Evolutionary conservation across 2,888 invertebrate species (phyloP).

Genomic region (Bursaphelenchus okinawaensis): DNA sequence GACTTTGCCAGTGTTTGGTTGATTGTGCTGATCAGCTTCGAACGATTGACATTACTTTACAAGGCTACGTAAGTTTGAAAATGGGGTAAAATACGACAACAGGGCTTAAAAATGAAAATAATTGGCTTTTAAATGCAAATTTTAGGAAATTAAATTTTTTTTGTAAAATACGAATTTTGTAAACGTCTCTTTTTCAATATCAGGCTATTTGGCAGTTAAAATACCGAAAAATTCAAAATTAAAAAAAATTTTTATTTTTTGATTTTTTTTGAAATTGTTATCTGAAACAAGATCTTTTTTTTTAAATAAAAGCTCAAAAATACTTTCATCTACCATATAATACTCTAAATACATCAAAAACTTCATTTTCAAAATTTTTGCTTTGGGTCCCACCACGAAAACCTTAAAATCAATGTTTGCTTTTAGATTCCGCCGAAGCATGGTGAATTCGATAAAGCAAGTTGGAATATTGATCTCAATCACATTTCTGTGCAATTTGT

Average conservation of each 20-base stretch:
- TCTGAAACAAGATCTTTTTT: neutral
- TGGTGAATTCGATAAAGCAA: slow-evolving; percentile 40
- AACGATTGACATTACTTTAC: slow-evolving; percentile 44
- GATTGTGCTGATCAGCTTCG: slow-evolving; percentile 49
- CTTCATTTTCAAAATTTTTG: neutral
- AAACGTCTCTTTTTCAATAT: too few species aligned
- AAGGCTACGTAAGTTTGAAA: slow-evolving; percentile 27
- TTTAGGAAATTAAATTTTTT: too few species aligned
- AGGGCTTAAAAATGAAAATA: too few species aligned
- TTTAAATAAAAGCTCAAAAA: neutral
- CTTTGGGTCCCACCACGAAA: too few species aligned
- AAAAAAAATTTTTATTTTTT: neutral
- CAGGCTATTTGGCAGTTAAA: too few species aligned
- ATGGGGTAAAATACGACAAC: too few species aligned
- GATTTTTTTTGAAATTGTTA: neutral
- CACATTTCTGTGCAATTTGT: slow-evolving; percentile 44
- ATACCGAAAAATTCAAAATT: too few species aligned
- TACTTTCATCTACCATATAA: neutral
- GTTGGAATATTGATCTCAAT: slow-evolving; percentile 36
- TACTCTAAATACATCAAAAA: too few species aligned
- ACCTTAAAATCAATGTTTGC: neutral
- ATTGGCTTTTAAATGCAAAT: too few species aligned
- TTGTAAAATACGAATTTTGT: too few species aligned
- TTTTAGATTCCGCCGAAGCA: slow-evolving; percentile 26
- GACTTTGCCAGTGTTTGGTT: slow-evolving; percentile 52